These are phyloP conservation scores for Camelus bactrianus DNA, from an alignment of 2,113 vertebrate genomes.

Conservation along the genomic window DNA sequence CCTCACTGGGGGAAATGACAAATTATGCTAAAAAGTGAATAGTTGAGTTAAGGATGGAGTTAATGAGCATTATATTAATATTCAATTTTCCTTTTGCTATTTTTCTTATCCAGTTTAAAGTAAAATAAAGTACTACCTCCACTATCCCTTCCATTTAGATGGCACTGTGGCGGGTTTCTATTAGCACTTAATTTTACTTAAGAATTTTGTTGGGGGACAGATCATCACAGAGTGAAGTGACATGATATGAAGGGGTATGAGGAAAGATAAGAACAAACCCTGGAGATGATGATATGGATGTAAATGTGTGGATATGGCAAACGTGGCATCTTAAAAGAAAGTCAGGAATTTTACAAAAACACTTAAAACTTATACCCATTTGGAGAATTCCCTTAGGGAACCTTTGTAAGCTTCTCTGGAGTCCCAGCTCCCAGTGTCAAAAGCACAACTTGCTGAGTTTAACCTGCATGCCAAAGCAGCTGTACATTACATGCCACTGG, in stretches of 20 bases:
- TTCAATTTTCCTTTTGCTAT: not conserved
- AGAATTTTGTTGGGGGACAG: not conserved
- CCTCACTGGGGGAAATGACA: not conserved
- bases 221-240: not conserved
- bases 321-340: not conserved
- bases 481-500: not conserved
- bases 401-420: not conserved
- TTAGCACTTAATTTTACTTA: not conserved
- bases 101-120: not conserved
- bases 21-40: not conserved
- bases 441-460: not conserved
- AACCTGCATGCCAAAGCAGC: not conserved
- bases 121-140: not conserved
- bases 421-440: not conserved
- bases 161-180: not conserved
- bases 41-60: not conserved
- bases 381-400: not conserved
- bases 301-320: not conserved
- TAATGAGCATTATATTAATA: not conserved
- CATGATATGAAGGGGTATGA: not conserved
- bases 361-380: not conserved
- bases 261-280: not conserved
- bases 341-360: not conserved
- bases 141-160: not conserved
- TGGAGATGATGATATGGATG: not conserved